Percentiles rank a stretch among this genome's conserved stretches.
Conservation (phyloP, 1,140 invertebrate species). For the Pseudobourletiella spinata region DNA sequence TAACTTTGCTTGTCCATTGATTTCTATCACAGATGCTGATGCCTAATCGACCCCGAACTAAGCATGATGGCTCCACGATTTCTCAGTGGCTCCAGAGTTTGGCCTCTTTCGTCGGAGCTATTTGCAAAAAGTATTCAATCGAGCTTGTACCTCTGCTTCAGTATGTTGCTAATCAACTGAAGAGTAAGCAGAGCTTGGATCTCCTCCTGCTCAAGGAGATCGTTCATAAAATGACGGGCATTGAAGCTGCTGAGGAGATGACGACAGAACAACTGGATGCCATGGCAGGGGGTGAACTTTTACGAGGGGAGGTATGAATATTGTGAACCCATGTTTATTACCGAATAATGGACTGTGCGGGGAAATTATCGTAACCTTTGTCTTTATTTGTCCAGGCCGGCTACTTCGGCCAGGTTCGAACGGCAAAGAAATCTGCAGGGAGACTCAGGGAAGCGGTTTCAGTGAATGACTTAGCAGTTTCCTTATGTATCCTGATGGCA, state of each 20-base stretch:
- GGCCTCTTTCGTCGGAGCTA: conserved; percentile 85
- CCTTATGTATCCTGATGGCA: conserved; percentile 88
- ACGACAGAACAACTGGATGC: conserved; percentile 92
- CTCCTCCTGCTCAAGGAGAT: conserved; percentile 94
- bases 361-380: conserved; percentile 9
- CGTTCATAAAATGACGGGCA: conserved; percentile 98
- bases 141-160: conserved; percentile 91
- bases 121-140: conserved; percentile 95
- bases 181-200: conserved; percentile 90
- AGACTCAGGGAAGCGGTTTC: conserved; percentile 92
- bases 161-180: conserved; percentile 94
- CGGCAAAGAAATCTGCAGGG: conserved; percentile 90
- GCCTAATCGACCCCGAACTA: conserved; percentile 55
- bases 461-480: conserved; percentile 82
- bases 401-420: conserved; percentile 92
- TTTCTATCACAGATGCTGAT: conserved; percentile 36
- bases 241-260: conserved; percentile 93
- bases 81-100: conserved; percentile 87
- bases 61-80: conserved; percentile 86
- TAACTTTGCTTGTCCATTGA: conserved; percentile 1
- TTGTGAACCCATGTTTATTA: background rate
- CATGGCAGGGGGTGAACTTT: conserved; percentile 88
- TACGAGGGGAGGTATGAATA: conserved; percentile 80
- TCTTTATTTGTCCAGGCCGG: conserved; percentile 57
- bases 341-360: background rate